These are phyloP conservation scores for Drosophila sulfurigaster DNA, from an alignment of 1,140 invertebrate species.

Conservation along the genomic window DNA sequence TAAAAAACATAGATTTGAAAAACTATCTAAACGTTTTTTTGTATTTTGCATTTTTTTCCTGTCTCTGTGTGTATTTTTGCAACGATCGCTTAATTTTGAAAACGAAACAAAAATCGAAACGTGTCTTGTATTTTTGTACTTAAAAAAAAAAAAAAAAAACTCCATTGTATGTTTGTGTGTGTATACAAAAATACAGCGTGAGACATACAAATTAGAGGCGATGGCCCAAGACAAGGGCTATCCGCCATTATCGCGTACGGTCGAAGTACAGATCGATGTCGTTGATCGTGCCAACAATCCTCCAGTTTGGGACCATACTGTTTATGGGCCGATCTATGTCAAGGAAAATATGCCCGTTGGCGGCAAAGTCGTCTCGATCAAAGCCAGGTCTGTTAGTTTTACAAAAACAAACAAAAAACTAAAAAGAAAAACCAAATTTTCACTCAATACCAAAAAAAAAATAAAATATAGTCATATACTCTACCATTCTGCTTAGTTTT, in stretches of 20 bases:
- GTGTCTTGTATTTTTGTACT: conserved; percentile 52
- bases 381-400: conserved; percentile 94
- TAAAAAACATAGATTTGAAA: conserved; percentile 49
- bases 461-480: conserved; percentile 39
- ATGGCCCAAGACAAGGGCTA: conserved; percentile 98
- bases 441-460: conserved; percentile 4
- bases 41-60: conserved; percentile 74
- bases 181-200: conserved; percentile 89
- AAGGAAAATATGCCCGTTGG: conserved; percentile 98
- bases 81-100: conserved; percentile 75
- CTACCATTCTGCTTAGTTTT: conserved; percentile 73
- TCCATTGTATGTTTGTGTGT: conserved; percentile 48
- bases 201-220: conserved; percentile 98
- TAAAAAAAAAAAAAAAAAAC: conserved; percentile 38
- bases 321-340: conserved; percentile 98
- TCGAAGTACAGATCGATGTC: conserved; percentile 98
- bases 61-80: conserved; percentile 62
- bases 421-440: conserved; percentile 27
- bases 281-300: conserved; percentile 98
- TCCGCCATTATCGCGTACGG: conserved; percentile 95
- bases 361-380: conserved; percentile 97
- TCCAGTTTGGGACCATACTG: conserved; percentile 97
- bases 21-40: conserved; percentile 54
- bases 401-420: conserved; percentile 50
- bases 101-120: conserved; percentile 10